Evolutionary conservation across 2,113 vertebrate species (phyloP).

Genomic region (Platichthys stellatus): DNA sequence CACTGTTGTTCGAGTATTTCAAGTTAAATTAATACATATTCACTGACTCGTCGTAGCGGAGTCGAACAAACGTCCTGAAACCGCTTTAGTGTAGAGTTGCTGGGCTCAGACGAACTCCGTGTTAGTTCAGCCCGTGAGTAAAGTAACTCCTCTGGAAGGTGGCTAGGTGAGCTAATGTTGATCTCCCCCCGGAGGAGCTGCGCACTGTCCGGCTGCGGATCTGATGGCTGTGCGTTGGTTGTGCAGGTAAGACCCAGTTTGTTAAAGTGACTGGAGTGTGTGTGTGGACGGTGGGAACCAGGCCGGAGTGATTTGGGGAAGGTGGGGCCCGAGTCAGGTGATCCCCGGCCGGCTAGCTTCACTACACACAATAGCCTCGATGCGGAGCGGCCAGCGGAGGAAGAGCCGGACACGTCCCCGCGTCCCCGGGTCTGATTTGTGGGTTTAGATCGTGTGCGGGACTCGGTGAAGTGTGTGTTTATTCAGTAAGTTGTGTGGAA

Average conservation of each 20-base stretch:
- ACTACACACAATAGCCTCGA: conserved; percentile 44
- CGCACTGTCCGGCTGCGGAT: conserved; percentile 25
- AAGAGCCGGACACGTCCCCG: too few species aligned
- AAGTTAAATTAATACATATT: background rate
- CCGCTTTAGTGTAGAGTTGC: fast-evolving
- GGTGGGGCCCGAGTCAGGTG: conserved; percentile 74
- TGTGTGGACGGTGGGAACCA: background rate
- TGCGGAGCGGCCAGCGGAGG: background rate
- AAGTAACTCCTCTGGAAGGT: conserved; percentile 51
- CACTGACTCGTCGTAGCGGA: fast-evolving
- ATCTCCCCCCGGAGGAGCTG: conserved; percentile 38
- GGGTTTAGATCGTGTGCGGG: background rate
- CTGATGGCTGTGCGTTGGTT: conserved; percentile 85
- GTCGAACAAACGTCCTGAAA: background rate
- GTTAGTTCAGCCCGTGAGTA: conserved; percentile 48
- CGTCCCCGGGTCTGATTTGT: too few species aligned
- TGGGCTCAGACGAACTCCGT: conserved; percentile 47
- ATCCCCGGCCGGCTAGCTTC: conserved; percentile 36
- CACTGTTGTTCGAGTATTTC: too few species aligned
- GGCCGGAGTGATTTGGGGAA: conserved; percentile 24
- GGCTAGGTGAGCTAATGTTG: conserved; percentile 70
- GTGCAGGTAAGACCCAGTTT: conserved; percentile 78
- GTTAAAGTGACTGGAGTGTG: too few species aligned
- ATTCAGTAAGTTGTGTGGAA: background rate
- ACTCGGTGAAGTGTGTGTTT: background rate